Evolutionary conservation across 2,113 vertebrate species (phyloP), one percentile per base, ranked within the genome.

Genomic region (Notarius quadriscutis): DNA sequence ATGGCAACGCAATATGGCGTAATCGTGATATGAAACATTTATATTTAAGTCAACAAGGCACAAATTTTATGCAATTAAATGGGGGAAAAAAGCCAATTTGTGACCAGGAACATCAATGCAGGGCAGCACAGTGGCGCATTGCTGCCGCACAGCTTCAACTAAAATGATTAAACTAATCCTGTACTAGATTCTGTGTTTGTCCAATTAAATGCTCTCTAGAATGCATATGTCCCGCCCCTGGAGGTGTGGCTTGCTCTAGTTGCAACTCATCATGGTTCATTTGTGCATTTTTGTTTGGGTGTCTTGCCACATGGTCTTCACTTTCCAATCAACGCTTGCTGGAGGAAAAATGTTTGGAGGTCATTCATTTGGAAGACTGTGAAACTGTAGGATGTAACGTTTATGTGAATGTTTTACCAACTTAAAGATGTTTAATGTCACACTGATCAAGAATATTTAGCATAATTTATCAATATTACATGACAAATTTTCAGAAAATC

Each of bases 11-110:
- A 84, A 84, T 53, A 71, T 84, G 83, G 65, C 65, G 15, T 83
- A 63, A 65, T 83, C 22, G 50, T 65, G 20, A 65, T 27, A 65
- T 65, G 41, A 67, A 83, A n/a, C 81, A 83, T 50, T 80, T 58
- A 67, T 25, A 67, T 65, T 15, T 27, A 50, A 67, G 7, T n/a
- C 67, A 51, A 83, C 41, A 67, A 51, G 15, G 6, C 25, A 48
- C 34, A 4, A 5, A n/a, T 50, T 41, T 81, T 41, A 20, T 81
- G 53, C 53, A 58, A 79, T 57, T 79, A 79, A 79, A 79, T 4
- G n/a, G 25, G 8, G 8, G 11, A 15, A 25, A 55, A 78, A 78
- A 17, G 17, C 9, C 25, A 22, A 30, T 20, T 30, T 80, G 53
- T 41, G 27, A 41, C 57, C 41, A 18, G 10, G 17, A 57, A 79